Evolutionary conservation across 2,113 vertebrate genomes (phyloP), one percentile per base, ranked within the genome.

Genomic region (Carettochelys insculpta): DNA sequence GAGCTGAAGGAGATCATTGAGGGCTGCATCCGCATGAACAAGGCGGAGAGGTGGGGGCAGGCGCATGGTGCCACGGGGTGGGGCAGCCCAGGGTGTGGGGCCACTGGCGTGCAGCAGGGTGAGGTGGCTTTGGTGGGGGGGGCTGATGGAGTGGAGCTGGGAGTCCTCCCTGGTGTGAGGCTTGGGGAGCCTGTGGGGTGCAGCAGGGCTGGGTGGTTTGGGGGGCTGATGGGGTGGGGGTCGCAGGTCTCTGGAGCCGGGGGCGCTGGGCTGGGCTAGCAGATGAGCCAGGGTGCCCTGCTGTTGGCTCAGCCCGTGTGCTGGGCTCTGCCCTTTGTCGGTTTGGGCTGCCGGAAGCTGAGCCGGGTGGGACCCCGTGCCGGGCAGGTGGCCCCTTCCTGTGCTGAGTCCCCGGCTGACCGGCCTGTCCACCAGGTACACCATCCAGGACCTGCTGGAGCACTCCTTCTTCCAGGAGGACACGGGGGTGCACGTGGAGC

Each of bases 1-100:
- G 99, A 99, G 93, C 98, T 99, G 90, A 99, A 99, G 97, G 99
- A 99, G 97, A 99, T 99, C 96, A 99, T 99, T 4, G 99, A 99
- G 94, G 99, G 99, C 93, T 99, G 99, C 96, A 99, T 99, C 89
- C 99, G 98, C 48, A 99, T 98, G 93, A 98, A 99, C 97, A 99
- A 99, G 95, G 98, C 99, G 0, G 98, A 99, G 97, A 98, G 99
- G 99, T 99, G 96, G 7, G 92, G 2, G 4, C 1, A 9, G n/a
- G n/a, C n/a, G n/a, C n/a, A n/a, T n/a, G n/a, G n/a, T n/a, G n/a
- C n/a, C n/a, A n/a, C n/a, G n/a, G n/a, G n/a, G 5, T 54, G 83
- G 77, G 53, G 86, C 71, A 54, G 9, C n/a, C n/a, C n/a, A n/a
- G 17, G 58, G 19, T 0, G 0, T 13, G 65, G 52, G 38, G 31